Conservation (phyloP, 2,888 invertebrate species). For the Dasypogon diadema region DNA sequence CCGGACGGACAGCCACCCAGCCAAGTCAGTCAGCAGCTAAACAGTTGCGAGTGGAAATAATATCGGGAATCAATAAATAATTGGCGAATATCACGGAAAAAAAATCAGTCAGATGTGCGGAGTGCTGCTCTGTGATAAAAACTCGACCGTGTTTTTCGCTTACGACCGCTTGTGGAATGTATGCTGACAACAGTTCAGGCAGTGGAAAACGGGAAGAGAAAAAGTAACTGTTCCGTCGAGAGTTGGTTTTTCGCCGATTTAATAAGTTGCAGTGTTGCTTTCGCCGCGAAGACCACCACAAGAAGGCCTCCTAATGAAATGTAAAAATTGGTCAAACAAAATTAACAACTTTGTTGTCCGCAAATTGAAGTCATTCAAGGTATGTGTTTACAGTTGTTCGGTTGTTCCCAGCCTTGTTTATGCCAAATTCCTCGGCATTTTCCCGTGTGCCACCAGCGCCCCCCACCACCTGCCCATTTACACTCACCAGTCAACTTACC, state of each 20-base stretch:
- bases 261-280: slow-evolving; percentile 25
- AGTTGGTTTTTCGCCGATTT: neutral
- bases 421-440: neutral
- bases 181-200: neutral
- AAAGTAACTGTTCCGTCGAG: neutral
- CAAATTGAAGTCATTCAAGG: slow-evolving; percentile 67
- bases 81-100: neutral
- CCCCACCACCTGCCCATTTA: too few relatives aligned
- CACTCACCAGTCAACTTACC: too few relatives aligned
- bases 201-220: neutral
- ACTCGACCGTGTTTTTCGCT: neutral
- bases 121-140: slow-evolving; percentile 1
- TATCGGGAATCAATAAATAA: neutral
- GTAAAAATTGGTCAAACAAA: slow-evolving; percentile 69
- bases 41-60: neutral
- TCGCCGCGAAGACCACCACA: slow-evolving; percentile 51
- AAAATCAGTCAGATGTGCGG: neutral
- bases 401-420: slow-evolving; percentile 2
- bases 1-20: neutral
- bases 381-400: slow-evolving; percentile 57
- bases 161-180: neutral
- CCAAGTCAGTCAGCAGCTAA: neutral
- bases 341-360: slow-evolving; percentile 68
- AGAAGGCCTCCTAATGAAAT: slow-evolving; percentile 67
- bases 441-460: neutral